Base-by-base conservation (phyloP, 2,113 vertebrate species). In the Arenaria interpres region DNA sequence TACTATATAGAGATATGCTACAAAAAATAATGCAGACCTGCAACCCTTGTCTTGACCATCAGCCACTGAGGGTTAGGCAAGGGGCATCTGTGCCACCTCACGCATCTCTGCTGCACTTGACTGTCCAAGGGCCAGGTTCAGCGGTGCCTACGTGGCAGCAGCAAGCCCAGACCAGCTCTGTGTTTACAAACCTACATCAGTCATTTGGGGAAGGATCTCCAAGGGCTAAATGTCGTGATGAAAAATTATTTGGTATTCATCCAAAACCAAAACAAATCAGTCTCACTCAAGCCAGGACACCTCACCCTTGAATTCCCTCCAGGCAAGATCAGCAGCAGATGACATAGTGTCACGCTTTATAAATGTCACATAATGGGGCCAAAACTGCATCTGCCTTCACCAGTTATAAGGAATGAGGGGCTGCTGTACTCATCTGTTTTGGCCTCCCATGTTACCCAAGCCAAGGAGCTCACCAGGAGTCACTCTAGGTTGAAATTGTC, bases 271-370 rank as follows among this genome's bases (percentile, higher is more conserved):
- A 96, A 66, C 73, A 91, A 59, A 88, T 74, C 25, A 2, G 7
- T 73, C 74, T 85, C 15, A 0, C 43, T 85, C 59, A 25, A 83
- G 60, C 64, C 85, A 88, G 83, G 64, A 83, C 76, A 86, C 33
- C 76, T 95, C 92, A 94, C 48, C 39, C 76, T 80, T 86, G 68
- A 96, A 93, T 86, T 93, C 59, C 60, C 90, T 89, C 79, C 93
- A 89, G 90, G 85, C 64, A 84, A 57, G 72, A 95, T 81, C 72
- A 90, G 68, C 88, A 83, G 82, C 72, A 87, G 85, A 91, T 48
- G 80, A 60, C 64, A 46, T 8, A 53, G 43, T 77, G 74, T 76
- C 84, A 88, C 33, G 17, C 66, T 85, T 91, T 53, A 79, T 85
- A 82, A 96, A 91, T 73, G 85, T 83, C 93, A 95, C 33, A 23